Base-by-base conservation (phyloP, 2,888 invertebrate genomes). In the Digitonthophagus gazella region DNA sequence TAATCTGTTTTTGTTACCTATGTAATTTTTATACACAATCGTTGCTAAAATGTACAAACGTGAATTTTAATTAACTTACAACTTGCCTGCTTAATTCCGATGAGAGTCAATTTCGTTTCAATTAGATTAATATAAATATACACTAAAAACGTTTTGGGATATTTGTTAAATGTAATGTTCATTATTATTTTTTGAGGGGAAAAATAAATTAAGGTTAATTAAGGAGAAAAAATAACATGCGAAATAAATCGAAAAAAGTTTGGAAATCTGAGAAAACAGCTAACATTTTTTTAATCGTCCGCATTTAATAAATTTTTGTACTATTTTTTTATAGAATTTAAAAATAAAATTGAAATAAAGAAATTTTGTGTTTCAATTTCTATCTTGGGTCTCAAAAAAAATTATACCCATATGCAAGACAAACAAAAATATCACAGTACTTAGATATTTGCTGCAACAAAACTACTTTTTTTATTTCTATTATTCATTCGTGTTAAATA, bases 401-500 rank as follows among this genome's bases (percentile, higher is more conserved):
- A 44, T 11, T 44, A 11, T 44, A 8, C 28, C 28, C 28, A 44
- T 8, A 44, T 8, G 28, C 28, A 44, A 44, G 28, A 44, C 28
- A 44, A 44, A 8, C 11, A 44, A 44, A 44, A 8, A 44, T 44
- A 44, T 44, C 28, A 44, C 28, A 44, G 28, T 44, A 44, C 11
- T 6, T 44, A 44, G 28, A 44, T 44, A 44, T 11, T 44, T 8
- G 28, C 28, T 66, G 22, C 2, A 66, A 58, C 11, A 22, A 58
- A 44, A 67, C 44, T 61, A n/a, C n/a, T n/a, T n/a, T n/a, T 44
- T 5, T 44, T 11, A 44, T 44, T 44, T 58, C 58, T 44, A 44
- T 44, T 44, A 44, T 44, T 44, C 11, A 44, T 44, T 44, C 28
- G 8, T 44, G 28, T 44, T 44, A 44, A 44, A 44, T 44, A 44